Base-by-base conservation (phyloP, 2,797 vertebrate species). In the Brachyalestes nurse region DNA sequence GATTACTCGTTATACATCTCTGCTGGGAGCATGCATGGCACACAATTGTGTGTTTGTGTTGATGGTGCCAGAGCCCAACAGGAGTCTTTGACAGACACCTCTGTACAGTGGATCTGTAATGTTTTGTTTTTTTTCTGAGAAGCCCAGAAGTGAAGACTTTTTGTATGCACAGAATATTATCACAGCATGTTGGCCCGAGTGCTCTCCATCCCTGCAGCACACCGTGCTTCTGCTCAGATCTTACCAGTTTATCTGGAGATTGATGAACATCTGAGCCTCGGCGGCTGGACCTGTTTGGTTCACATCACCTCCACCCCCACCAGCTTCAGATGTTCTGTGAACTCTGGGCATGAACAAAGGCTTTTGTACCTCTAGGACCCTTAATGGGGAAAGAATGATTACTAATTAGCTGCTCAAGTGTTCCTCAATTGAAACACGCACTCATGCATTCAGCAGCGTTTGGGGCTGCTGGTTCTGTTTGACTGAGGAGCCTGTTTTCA, bases 121-220 rank as follows among this genome's bases (percentile, higher is more conserved):
- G 25, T 5, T 10, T 69, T 34, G 17, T 73, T 38, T 10, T 6
- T 53, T 34, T 34, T 67, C 38, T 60, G 71, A 25, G 28, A 67
- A 67, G 53, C 55, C 12, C 21, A 61, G 19, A 28, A 47, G 19
- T 74, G 62, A 70, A 75, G 57, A 47, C 7, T 12, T 12, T 76
- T 58, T 51, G 66, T 72, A 75, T 79, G 53, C 47, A 21, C 61
- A 60, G 38, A 64, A 62, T 34, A 61, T 82, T 60, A 47, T 9
- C 12, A 1, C 47, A 13, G n/a, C 28, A 21, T 74, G 69, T 19
- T 69, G 3, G 6, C 7, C 47, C 25, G 5, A 51, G 47, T 28
- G 21, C 4, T 65, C 19, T 19, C 25, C 28, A 17, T 2, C 13
- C 28, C 61, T 19, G 16, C 61, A 64, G 21, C 25, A 28, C 70